Percentiles rank a stretch among this genome's conserved stretches.
These are phyloP conservation scores for Hoplodrina blanda DNA, from an alignment of 2,888 invertebrate species.

Conservation along the genomic window DNA sequence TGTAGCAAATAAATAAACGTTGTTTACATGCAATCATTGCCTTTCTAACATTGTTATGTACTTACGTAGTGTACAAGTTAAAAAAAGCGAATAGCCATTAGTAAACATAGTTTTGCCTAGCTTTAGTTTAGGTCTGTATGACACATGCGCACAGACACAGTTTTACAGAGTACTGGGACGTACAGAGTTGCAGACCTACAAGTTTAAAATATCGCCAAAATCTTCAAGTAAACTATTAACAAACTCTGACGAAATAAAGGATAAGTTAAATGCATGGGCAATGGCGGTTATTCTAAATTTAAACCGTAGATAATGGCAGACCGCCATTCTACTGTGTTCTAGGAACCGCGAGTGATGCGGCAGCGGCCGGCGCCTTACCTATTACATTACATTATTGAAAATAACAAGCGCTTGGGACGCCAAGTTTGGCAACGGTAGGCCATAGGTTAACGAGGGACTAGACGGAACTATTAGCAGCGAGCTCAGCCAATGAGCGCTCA, in stretches of 20 bases:
- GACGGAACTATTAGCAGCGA: conserved; percentile 26
- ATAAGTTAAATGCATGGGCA: conserved; percentile 19
- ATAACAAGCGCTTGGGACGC: conserved; percentile 37
- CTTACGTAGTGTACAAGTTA: no score
- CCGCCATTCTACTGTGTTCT: conserved; percentile 52
- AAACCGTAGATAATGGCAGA: conserved; percentile 38
- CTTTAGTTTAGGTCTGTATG: no score
- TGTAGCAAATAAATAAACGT: neutral
- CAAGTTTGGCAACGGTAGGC: conserved; percentile 34
- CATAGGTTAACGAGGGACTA: conserved; percentile 59
- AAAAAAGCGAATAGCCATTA: neutral
- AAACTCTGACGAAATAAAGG: conserved; percentile 14
- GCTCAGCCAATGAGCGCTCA: conserved; percentile 35
- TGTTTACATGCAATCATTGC: neutral
- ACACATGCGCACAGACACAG: no score
- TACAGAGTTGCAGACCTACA: no score
- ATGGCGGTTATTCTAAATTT: conserved; percentile 57
- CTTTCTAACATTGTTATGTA: neutral
- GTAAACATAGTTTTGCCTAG: neutral
- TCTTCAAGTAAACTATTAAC: neutral
- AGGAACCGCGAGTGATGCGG: conserved; percentile 51
- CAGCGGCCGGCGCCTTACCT: conserved; percentile 47
- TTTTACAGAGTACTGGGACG: no score
- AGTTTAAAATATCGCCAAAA: neutral
- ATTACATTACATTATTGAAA: conserved; percentile 34